Evolutionary conservation across 1,140 invertebrate genomes (phyloP), one percentile per base, ranked within the genome.

Genomic region (Marisa cornuarietis): DNA sequence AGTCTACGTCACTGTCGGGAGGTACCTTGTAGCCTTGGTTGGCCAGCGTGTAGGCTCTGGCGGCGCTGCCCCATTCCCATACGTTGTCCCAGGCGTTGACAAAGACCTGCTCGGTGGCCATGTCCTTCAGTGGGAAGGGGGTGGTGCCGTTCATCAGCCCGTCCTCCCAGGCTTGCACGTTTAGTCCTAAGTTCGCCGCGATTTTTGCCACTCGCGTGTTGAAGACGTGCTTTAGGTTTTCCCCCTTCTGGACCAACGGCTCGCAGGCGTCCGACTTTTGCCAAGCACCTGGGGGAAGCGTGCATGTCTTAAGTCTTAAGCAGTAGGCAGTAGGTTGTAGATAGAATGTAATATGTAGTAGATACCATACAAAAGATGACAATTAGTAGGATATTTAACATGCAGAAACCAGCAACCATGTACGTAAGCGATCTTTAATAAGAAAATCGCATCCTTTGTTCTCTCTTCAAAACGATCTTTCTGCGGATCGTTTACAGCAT

Each of bases 11-110:
- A 42, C 31, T 42, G 31, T 20, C n/a, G 2, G 73, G 31, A 31
- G 51, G 75, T 71, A 87, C 86, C 83, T 85, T 84, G 69, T 83
- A 87, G 11, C 84, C 85, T 10, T 26, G 75, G 58, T 87, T 87
- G 20, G 86, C 86, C 76, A 87, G 73, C 49, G 51, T 74, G 81
- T 87, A 85, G 22, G 85, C 79, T 16, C 78, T 72, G 9, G 24
- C 49, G 0, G 80, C 83, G 5, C 66, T 52, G 0, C 88, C 89
- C 85, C 87, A 88, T 78, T 90, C 89, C 89, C 89, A 90, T 20
- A 90, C 83, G 74, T 89, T 90, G 62, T 89, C 77, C 89, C 89
- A 90, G n/a, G 87, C 84, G 72, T 87, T 82, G 9, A 76, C 85
- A 26, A 79, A 85, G 10, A 86, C 82, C 8, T 88, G 66, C 10